These are phyloP conservation scores for Halisarca cf. caerulea DNA, from an alignment of 37 sponge, comb jelly and placozoan genomes.

Conservation along the genomic window DNA sequence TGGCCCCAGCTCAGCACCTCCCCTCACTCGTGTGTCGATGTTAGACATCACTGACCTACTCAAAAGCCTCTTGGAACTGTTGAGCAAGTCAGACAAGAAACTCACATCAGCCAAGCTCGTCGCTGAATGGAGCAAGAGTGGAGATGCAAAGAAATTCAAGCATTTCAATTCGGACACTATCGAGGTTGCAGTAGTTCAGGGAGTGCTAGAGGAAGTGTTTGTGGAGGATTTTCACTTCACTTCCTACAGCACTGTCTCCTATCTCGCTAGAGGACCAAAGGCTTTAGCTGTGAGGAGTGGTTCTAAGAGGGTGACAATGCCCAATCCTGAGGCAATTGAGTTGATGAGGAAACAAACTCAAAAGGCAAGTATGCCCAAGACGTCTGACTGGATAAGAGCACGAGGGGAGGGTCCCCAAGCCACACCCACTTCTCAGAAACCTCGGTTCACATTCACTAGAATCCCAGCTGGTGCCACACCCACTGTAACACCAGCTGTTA, in stretches of 20 bases:
- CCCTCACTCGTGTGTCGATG: neutral
- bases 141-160: neutral
- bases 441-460: neutral
- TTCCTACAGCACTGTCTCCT: slow-evolving; percentile 83
- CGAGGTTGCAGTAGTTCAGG: slow-evolving; percentile 67
- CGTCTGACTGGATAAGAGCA: neutral
- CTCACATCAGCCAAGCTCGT: slow-evolving; percentile 69
- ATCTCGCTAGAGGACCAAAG: slow-evolving; percentile 54
- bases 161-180: slow-evolving; percentile 12
- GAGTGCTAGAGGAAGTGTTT: slow-evolving; percentile 63
- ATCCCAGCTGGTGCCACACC: neutral
- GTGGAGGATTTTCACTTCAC: slow-evolving; percentile 94
- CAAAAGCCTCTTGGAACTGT: slow-evolving; percentile 35
- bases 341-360: neutral
- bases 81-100: slow-evolving; percentile 47
- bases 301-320: neutral
- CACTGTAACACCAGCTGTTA: neutral
- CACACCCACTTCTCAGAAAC: neutral
- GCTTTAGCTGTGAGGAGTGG: slow-evolving; percentile 52
- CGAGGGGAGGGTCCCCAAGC: neutral
- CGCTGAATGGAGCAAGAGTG: slow-evolving; percentile 43
- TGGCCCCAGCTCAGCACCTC: neutral
- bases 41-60: slow-evolving; percentile 51
- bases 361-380: neutral
- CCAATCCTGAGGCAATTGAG: slow-evolving; percentile 10